These are phyloP conservation scores for Pogonomyrmex barbatus DNA, from an alignment of 1,140 invertebrate genomes.

Conservation along the genomic window DNA sequence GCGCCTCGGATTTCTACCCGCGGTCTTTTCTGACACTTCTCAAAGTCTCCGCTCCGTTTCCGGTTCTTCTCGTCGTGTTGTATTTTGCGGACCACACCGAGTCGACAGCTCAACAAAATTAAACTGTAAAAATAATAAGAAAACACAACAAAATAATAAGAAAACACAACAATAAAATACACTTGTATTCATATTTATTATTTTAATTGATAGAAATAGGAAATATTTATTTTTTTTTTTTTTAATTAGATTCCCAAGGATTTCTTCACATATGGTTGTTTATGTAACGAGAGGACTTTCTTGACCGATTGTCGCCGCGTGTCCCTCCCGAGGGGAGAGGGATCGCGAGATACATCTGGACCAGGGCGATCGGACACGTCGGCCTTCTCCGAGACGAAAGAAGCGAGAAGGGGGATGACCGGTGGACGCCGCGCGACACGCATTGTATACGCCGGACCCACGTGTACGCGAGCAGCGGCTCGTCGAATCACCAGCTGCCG, in stretches of 20 bases:
- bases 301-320: not conserved
- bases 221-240: not conserved
- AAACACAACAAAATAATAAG: not conserved
- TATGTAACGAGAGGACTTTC: not conserved
- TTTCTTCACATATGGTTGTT: not conserved
- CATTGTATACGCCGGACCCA: constrained; percentile 68
- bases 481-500: constrained; percentile 81
- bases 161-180: not conserved
- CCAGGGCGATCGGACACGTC: constrained; percentile 60
- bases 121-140: not conserved
- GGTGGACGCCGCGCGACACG: constrained; percentile 78
- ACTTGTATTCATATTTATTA: not conserved
- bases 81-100: not conserved
- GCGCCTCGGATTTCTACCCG: constrained; percentile 23
- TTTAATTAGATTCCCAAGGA: not conserved
- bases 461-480: constrained; percentile 70
- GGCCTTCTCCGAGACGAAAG: constrained; percentile 64
- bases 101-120: not conserved
- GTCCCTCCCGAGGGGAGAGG: not conserved
- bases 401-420: constrained; percentile 75
- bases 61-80: constrained; percentile 24
- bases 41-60: constrained; percentile 23
- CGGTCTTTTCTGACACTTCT: constrained; percentile 1
- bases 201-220: not conserved
- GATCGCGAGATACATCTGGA: constrained; percentile 62